Evolutionary conservation across 2,888 invertebrate species (phyloP).

Genomic region (Lasioglossum marginatum): DNA sequence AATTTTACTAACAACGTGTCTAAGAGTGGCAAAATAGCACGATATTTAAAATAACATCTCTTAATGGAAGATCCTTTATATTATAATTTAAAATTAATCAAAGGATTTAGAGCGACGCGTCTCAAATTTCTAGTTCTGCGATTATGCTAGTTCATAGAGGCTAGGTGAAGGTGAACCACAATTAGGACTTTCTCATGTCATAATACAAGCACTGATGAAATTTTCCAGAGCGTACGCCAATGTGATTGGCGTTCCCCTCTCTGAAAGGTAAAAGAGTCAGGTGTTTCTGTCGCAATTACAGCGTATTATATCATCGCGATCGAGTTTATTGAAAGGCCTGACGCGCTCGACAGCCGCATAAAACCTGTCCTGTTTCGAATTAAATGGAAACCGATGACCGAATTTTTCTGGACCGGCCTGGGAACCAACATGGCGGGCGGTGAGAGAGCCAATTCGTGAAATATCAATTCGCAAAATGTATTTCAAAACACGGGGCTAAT

Average conservation of each 20-base stretch:
- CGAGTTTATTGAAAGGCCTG: neutral
- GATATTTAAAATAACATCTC: too few species aligned
- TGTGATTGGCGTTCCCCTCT: neutral
- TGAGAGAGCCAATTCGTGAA: neutral
- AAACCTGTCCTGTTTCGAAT: neutral
- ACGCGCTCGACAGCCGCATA: neutral
- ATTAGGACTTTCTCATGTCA: too few species aligned
- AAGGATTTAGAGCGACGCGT: too few species aligned
- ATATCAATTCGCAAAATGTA: neutral
- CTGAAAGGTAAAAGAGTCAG: too few species aligned
- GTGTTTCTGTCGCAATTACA: neutral
- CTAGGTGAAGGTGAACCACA: too few species aligned
- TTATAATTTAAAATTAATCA: too few species aligned
- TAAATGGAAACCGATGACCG: neutral
- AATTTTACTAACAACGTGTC: too few species aligned
- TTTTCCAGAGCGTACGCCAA: neutral
- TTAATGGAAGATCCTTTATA: too few species aligned
- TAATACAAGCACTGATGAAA: neutral
- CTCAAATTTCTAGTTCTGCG: neutral
- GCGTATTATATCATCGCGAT: neutral
- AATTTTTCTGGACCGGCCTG: neutral
- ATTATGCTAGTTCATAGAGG: neutral
- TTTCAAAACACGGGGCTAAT: too few species aligned
- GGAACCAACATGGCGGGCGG: neutral
- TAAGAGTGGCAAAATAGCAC: too few species aligned